A percentile compares a stretch with the other conserved stretches of the same genome.
Evolutionary conservation across 2,113 vertebrate species (phyloP).

Genomic region (Philantomba maxwellii): DNA sequence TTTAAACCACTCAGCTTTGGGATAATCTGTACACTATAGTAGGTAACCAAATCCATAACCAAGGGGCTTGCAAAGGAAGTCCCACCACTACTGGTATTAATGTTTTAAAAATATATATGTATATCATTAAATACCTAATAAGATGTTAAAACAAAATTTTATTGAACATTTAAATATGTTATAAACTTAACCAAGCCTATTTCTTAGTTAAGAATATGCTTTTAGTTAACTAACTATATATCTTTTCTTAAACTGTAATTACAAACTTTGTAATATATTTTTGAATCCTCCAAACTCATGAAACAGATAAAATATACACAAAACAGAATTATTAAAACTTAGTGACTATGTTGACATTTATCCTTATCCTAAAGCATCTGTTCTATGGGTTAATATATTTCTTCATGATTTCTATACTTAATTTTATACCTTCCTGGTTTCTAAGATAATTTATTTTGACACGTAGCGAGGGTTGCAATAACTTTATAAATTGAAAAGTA

Average conservation of each 20-base stretch:
- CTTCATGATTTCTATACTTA: not conserved
- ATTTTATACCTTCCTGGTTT: not conserved
- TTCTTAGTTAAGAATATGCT: not conserved
- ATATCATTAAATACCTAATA: not conserved
- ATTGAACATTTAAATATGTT: not conserved
- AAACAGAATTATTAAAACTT: not conserved
- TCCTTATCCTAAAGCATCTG: not conserved
- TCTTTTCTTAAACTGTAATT: not conserved
- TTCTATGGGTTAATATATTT: not conserved
- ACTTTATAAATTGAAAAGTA: conserved; percentile 17
- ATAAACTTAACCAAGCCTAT: not conserved
- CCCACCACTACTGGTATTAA: not conserved
- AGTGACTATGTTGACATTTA: not conserved
- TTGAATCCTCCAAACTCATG: not conserved
- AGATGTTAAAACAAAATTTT: not conserved
- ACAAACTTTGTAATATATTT: not conserved
- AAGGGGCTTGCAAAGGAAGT: not conserved
- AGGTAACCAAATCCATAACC: not conserved
- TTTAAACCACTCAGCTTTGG: not conserved
- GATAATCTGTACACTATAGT: not conserved
- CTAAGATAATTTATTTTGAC: conserved; percentile 11
- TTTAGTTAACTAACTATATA: not conserved
- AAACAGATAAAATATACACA: not conserved
- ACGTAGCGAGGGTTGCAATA: not conserved
- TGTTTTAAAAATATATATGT: not conserved